These are phyloP conservation scores for Copidosoma aretas DNA, from an alignment of 2,888 invertebrate species.

Conservation along the genomic window DNA sequence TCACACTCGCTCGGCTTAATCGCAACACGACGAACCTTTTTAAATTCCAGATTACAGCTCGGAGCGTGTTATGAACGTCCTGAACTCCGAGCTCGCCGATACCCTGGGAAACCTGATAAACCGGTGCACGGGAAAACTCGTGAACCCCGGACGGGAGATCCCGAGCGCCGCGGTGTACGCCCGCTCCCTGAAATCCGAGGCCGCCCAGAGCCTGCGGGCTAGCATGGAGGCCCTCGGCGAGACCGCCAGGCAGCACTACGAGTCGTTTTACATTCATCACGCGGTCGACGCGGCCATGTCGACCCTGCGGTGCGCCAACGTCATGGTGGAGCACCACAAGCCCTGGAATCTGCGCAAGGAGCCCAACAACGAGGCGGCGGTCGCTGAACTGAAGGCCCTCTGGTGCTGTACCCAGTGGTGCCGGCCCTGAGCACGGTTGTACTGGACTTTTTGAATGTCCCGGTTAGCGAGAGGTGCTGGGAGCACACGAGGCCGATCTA, in stretches of 20 bases:
- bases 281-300: constrained; percentile 80
- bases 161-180: constrained; percentile 69
- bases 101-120: constrained; percentile 89
- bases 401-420: constrained; percentile 85
- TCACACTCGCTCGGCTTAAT: neutral
- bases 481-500: constrained; percentile 57
- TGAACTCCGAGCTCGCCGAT: constrained; percentile 91
- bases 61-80: constrained; percentile 73
- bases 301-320: constrained; percentile 79
- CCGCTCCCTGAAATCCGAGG: constrained; percentile 61
- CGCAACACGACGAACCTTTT: constrained; percentile 21
- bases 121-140: constrained; percentile 75
- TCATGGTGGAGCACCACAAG: constrained; percentile 82
- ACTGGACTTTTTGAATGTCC: constrained; percentile 73
- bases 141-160: constrained; percentile 82
- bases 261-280: constrained; percentile 80
- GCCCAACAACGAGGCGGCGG: constrained; percentile 60
- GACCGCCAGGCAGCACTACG: constrained; percentile 73
- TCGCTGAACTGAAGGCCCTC: constrained; percentile 72
- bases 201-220: constrained; percentile 66
- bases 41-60: constrained; percentile 80
- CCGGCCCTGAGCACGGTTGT: constrained; percentile 75
- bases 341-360: constrained; percentile 87
- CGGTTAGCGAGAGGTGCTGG: constrained; percentile 65
- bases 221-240: constrained; percentile 66